A percentile compares a stretch with the other conserved stretches of the same genome.
Conservation (phyloP, 2,113 vertebrate genomes). For the Chaetorhynchus papuensis region DNA sequence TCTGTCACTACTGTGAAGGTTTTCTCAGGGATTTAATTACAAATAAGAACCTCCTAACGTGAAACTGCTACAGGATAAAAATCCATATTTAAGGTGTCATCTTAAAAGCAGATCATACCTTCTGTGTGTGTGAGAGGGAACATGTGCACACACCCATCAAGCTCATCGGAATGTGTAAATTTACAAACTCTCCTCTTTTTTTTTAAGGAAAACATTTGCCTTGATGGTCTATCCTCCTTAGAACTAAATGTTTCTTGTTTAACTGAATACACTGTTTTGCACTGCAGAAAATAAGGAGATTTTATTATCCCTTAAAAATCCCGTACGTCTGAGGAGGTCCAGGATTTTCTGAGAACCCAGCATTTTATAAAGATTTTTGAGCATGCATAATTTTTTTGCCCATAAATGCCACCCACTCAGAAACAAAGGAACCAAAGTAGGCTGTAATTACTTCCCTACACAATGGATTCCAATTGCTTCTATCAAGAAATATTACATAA, state of each 20-base stretch:
- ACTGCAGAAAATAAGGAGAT: background rate
- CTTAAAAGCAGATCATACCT: background rate
- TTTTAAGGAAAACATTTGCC: background rate
- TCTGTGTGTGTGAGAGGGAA: background rate
- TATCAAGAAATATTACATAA: conserved; percentile 68
- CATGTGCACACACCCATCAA: background rate
- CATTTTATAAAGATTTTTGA: conserved; percentile 5
- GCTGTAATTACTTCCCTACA: conserved; percentile 59
- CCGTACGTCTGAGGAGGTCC: background rate
- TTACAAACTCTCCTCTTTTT: background rate
- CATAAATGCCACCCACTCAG: conserved; percentile 43
- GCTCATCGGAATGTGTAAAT: background rate
- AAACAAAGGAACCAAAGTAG: conserved; percentile 48
- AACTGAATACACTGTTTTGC: background rate
- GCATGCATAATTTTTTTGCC: conserved; percentile 36
- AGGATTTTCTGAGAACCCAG: background rate
- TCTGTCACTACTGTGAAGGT: conserved; percentile 1
- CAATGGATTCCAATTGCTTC: conserved; percentile 54
- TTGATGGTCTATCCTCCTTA: background rate
- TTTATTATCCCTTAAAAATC: background rate
- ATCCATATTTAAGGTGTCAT: conserved; percentile 7
- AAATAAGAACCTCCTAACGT: background rate
- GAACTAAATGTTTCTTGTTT: background rate
- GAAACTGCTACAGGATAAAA: conserved; percentile 17
- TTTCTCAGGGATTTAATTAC: conserved; percentile 25